Evolutionary conservation across 2,797 vertebrate genomes (phyloP), one percentile per base, ranked within the genome.

Genomic region (Sus cebifrons): DNA sequence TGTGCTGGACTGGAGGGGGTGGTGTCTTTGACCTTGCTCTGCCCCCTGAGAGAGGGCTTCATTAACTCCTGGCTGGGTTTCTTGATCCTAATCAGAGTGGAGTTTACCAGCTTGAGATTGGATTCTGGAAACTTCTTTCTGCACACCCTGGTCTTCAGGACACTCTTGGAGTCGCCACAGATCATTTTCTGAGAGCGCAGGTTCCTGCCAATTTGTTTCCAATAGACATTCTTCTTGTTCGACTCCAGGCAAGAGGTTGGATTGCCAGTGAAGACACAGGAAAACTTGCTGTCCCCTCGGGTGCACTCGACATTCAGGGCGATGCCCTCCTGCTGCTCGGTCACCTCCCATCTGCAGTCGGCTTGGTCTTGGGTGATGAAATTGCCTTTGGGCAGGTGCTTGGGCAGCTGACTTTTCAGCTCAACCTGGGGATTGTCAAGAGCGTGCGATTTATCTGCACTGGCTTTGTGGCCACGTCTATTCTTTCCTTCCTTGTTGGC

Each of bases 171-270:
- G 73, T 99, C 98, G 79, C 96, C 96, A 83, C 99, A 99, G 91
- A 99, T 93, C 27, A 92, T 97, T 89, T 98, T 99, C 74, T 99
- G 99, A 78, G 98, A 99, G 96, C 96, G 99, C 52, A 99, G 98
- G 0, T 98, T 98, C 25, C 99, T 98, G 16, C 95, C 95, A 0
- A 99, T 98, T 96, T 99, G 99, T 95, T 99, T 99, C 99, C 99
- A 99, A 97, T 99, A 99, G 10, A 87, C 82, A 62, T 97, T 98
- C 27, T 95, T 77, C 1, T 98, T 98, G 68, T 98, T 96, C 4
- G 85, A 99, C 71, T 98, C 97, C 0, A 98, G 96, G 93, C 99
- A 99, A 1, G 97, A 71, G 0, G 98, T 84, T 2, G 99, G 99
- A 3, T 98, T 98, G 70, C 99, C 99, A 0, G 94, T 96, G 88